Evolutionary conservation across 2,113 vertebrate genomes (phyloP).

Genomic region (cattle (Bos taurus)): DNA sequence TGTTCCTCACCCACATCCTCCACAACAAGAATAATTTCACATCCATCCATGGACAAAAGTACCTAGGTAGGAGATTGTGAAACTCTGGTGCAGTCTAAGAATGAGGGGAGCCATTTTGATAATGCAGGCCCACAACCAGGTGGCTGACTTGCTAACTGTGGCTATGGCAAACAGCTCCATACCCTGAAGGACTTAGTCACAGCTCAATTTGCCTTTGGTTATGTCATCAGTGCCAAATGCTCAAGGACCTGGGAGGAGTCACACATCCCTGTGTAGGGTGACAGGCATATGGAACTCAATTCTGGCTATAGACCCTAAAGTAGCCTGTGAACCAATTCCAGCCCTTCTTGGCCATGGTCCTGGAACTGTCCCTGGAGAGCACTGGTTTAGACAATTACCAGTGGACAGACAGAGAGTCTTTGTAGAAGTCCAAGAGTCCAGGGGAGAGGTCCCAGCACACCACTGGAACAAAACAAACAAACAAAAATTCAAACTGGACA

Average conservation of each 20-base stretch:
- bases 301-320: not conserved
- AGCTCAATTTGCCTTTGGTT: not conserved
- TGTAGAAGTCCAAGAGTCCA: not conserved
- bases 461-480: not conserved
- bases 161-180: not conserved
- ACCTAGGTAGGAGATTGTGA: not conserved
- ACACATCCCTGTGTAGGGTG: not conserved
- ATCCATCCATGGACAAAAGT: not conserved
- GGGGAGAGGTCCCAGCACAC: not conserved
- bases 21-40: not conserved
- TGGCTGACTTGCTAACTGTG: not conserved
- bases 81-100: not conserved
- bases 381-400: not conserved
- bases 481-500: not conserved
- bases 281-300: not conserved
- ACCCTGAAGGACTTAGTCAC: not conserved
- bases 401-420: not conserved
- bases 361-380: not conserved
- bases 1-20: not conserved
- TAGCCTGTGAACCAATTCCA: not conserved
- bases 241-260: not conserved
- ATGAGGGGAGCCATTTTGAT: not conserved
- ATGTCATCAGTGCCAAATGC: not conserved
- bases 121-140: not conserved
- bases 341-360: not conserved